Percentiles rank a stretch among this genome's conserved stretches.
phyloP scores from a whole-genome alignment of 2,888 invertebrate genomes.

The Hyalella azteca region DNA sequence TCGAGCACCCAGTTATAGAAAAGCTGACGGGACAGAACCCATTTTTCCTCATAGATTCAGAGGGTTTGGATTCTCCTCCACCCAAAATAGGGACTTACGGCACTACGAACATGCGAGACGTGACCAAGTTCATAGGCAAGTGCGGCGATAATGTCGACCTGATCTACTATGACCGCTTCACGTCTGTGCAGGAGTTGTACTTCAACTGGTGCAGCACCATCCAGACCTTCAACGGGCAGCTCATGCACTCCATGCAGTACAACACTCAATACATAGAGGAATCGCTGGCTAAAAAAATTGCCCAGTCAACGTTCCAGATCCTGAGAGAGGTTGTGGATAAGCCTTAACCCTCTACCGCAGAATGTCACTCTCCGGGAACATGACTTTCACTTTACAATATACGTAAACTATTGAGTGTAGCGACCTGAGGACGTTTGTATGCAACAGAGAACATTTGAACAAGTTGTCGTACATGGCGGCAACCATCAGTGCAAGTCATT shows the following conservation, averaged over 20 bases:
- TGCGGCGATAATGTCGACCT: not conserved
- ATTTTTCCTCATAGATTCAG: not conserved
- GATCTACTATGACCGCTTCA: not conserved
- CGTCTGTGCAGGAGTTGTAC: not conserved
- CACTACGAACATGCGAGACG: conserved; percentile 5
- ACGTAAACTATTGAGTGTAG: not conserved
- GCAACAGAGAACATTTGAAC: not conserved
- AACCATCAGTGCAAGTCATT: not conserved
- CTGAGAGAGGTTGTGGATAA: not conserved
- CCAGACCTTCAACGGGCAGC: not conserved
- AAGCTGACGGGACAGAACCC: not conserved
- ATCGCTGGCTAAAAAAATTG: not conserved
- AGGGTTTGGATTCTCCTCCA: not conserved
- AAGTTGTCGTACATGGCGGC: not conserved
- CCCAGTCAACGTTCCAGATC: not conserved
- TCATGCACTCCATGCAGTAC: conserved; percentile 17
- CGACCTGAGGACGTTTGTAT: not conserved
- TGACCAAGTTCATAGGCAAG: not conserved
- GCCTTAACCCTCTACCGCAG: not conserved
- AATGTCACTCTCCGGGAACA: no score
- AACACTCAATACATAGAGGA: not conserved
- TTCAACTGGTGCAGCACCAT: not conserved
- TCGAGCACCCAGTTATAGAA: not conserved
- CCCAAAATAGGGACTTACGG: not conserved
- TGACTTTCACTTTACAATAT: no score